Evolutionary conservation across 2,888 invertebrate genomes (phyloP), one percentile per base, ranked within the genome.

Genomic region (Cistogaster globosa): DNA sequence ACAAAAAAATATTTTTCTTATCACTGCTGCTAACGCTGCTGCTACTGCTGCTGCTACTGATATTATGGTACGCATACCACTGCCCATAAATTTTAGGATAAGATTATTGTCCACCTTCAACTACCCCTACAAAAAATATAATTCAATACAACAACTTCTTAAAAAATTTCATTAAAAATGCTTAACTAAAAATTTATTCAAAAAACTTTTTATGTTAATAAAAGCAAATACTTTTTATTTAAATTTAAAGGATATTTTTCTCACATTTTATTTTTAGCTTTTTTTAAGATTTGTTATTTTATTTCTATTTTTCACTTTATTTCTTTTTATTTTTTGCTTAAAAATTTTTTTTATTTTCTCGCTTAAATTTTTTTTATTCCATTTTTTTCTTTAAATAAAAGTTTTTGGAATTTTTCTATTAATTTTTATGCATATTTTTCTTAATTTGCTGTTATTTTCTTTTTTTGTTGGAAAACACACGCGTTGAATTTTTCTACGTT

Each of bases 401-500:
- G 0, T 42, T 42, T 42, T 42, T 2, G 7, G 12, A 48, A 74
- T 38, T 72, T 77, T 18, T n/a, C 38, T n/a, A 51, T 32, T 53
- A 38, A 53, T 71, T 65, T 76, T 80, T 60, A 36, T 14, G 42
- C 6, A 67, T 16, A 20, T 53, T 81, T 71, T 62, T 57, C 42
- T 53, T 63, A 68, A 51, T 75, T 72, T 71, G 57, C 18, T 16
- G 32, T 79, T 63, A 84, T 48, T 51, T 16, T 16, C 20, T 68
- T 77, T 74, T 26, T 60, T 26, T 62, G 55, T 53, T 74, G 60
- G 58, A 67, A 36, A 87, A 87, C 88, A 86, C 89, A 90, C 90
- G 88, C 87, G 84, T 84, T 67, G 80, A 45, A 51, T 48, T 87
- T 87, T 74, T 12, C 82, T 89, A 88, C 88, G 90, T 90, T 90